These are phyloP conservation scores for Potamarius usumacintae DNA, from an alignment of 2,113 vertebrate species.

Conservation along the genomic window DNA sequence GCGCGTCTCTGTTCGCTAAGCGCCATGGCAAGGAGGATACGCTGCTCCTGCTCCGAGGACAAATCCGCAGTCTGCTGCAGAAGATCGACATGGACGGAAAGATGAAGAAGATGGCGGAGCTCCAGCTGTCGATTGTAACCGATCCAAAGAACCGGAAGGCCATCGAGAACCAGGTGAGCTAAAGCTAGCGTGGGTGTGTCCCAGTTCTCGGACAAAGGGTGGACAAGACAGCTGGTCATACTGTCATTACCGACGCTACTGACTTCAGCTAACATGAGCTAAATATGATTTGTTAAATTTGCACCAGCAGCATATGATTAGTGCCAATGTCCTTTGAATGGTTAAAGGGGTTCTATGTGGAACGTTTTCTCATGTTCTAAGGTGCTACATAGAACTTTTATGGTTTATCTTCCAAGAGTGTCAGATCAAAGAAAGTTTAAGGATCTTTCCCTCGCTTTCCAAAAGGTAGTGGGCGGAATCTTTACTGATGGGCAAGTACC, in stretches of 20 bases:
- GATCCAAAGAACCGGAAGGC: constrained; percentile 94
- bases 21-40: constrained; percentile 95
- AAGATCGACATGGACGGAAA: constrained; percentile 98
- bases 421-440: neutral
- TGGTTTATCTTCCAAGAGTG: neutral
- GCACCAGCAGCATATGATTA: neutral
- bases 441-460: neutral
- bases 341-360: neutral
- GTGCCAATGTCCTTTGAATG: neutral
- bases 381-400: neutral
- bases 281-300: neutral
- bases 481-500: neutral
- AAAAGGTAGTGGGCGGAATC: neutral
- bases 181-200: neutral
- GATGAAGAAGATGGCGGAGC: constrained; percentile 98
- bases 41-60: constrained; percentile 81
- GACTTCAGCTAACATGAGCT: neutral
- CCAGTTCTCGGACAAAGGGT: neutral
- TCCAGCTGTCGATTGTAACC: constrained; percentile 87
- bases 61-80: constrained; percentile 87
- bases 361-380: neutral
- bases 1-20: constrained; percentile 91
- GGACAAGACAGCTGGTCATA: neutral
- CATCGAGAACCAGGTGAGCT: constrained; percentile 91
- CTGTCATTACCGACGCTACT: neutral